phyloP scores from a whole-genome alignment of 2,113 vertebrate species.

The Nasalis larvatus region DNA sequence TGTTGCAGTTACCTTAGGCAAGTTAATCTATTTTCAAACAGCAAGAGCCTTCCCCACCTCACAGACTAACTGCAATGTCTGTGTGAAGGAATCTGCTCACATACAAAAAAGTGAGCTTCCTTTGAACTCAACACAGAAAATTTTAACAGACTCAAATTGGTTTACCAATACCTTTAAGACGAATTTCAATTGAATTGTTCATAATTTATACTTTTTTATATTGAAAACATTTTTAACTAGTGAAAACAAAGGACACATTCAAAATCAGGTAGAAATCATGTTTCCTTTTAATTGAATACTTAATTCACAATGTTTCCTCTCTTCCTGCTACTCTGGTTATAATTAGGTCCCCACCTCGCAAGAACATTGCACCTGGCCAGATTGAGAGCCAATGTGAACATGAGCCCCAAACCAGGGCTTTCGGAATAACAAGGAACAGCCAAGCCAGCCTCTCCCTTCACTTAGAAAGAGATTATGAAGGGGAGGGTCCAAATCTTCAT shows the following conservation, averaged over 20 bases:
- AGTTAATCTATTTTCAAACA: not conserved
- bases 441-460: slow-evolving; percentile 40
- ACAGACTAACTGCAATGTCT: too few species aligned
- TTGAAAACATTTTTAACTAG: slow-evolving; percentile 24
- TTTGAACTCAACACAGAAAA: not conserved
- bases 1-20: not conserved
- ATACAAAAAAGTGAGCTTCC: not conserved
- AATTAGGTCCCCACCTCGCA: slow-evolving; percentile 51
- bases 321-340: slow-evolving; percentile 74
- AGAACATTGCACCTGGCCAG: slow-evolving; percentile 44
- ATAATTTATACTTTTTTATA: slow-evolving; percentile 2
- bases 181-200: not conserved
- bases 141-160: not conserved
- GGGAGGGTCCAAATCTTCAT: not conserved
- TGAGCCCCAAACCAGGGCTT: not conserved
- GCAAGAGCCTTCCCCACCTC: not conserved
- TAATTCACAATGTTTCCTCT: slow-evolving; percentile 74
- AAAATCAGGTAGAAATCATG: slow-evolving; percentile 73
- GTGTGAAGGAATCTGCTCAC: not conserved
- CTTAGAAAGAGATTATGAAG: not conserved
- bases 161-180: not conserved
- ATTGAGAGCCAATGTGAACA: slow-evolving; percentile 44
- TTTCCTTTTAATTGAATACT: slow-evolving; percentile 80
- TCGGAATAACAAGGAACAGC: slow-evolving; percentile 51
- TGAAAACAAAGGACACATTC: slow-evolving; percentile 51